Base-by-base conservation (phyloP, 2,797 vertebrate genomes). In the Micropoecilia bifurca region DNA sequence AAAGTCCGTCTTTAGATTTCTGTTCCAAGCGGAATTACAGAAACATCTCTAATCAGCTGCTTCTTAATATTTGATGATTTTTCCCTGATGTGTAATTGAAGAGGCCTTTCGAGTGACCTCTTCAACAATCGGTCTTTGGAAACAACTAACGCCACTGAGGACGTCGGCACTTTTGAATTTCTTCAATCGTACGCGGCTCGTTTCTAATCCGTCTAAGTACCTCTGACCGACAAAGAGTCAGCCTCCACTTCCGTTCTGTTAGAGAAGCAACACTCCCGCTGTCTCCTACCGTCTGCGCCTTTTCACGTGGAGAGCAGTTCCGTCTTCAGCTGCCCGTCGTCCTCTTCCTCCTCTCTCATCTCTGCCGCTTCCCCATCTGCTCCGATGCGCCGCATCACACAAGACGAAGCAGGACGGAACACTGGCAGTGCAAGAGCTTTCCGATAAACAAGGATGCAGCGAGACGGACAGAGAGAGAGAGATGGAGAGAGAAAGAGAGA, bases 361-460 rank as follows among this genome's bases (percentile, higher is more conserved):
- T 82, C 77, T 68, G 73, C 72, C 41, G 61, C 63, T 80, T 78
- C 85, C 83, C 85, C 82, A 78, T 86, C 86, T 83, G 85, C 89
- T 89, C 83, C 10, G 20, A 79, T 82, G 90, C 84, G 76, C 83
- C 76, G 75, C 78, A n/a, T n/a, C n/a, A 71, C 86, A 84, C 89
- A 82, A 78, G 84, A 84, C 71, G 2, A 90, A 80, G 81, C 88
- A 87, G 87, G 80, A 80, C 83, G 85, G 84, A 87, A 82, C 90
- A 75, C 83, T 48, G 83, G 74, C 87, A 79, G 73, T 33, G 80
- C 76, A 50, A 77, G 87, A 88, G 88, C 85, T 79, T 79, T 85
- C 80, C 81, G 73, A 74, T 68, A 75, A 61, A 76, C 75, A 80
- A 75, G 72, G 74, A 79, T 25, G 78, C 63, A 77, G 39, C 18